phyloP scores from a whole-genome alignment of 2,888 invertebrate species.

The Panorpa germanica region DNA sequence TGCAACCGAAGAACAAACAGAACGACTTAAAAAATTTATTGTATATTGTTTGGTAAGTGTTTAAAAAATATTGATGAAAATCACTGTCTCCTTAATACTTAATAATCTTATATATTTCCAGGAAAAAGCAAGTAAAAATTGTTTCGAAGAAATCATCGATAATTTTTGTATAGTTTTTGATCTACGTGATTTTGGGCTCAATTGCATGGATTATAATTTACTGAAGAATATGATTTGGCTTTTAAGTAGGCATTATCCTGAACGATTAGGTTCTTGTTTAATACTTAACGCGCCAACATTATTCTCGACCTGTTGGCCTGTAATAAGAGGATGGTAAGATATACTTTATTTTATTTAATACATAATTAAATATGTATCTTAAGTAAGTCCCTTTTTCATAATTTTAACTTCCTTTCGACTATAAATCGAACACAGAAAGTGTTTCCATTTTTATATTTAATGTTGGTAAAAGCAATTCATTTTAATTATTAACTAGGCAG shows the following conservation, averaged over 20 bases:
- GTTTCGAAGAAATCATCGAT: slow-evolving; percentile 62
- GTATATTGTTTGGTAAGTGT: slow-evolving; percentile 47
- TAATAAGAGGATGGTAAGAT: slow-evolving; percentile 51
- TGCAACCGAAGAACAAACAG: slow-evolving; percentile 47
- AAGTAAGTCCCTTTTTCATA: not conserved
- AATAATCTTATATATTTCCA: slow-evolving; percentile 18
- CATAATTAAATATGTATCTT: slow-evolving; percentile 5
- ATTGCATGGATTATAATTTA: slow-evolving; percentile 66
- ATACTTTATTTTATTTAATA: slow-evolving; percentile 6
- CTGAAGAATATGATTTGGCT: slow-evolving; percentile 64
- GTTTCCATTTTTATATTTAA: slow-evolving; percentile 4
- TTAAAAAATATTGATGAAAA: slow-evolving; percentile 1
- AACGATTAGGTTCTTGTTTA: slow-evolving; percentile 55
- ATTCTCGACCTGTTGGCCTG: slow-evolving; percentile 60
- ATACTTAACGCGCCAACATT: slow-evolving; percentile 54
- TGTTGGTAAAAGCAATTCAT: no score
- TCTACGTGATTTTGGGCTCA: slow-evolving; percentile 48
- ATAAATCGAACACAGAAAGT: slow-evolving; percentile 1
- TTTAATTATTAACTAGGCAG: no score
- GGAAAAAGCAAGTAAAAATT: slow-evolving; percentile 59
- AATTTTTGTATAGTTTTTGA: slow-evolving; percentile 67
- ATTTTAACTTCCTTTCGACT: not conserved
- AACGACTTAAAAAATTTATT: slow-evolving; percentile 60
- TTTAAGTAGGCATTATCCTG: slow-evolving; percentile 57
- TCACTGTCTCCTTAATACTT: slow-evolving; percentile 6